Base-by-base conservation (phyloP, 2,888 invertebrate species). In the Melinaea menophilus region DNA sequence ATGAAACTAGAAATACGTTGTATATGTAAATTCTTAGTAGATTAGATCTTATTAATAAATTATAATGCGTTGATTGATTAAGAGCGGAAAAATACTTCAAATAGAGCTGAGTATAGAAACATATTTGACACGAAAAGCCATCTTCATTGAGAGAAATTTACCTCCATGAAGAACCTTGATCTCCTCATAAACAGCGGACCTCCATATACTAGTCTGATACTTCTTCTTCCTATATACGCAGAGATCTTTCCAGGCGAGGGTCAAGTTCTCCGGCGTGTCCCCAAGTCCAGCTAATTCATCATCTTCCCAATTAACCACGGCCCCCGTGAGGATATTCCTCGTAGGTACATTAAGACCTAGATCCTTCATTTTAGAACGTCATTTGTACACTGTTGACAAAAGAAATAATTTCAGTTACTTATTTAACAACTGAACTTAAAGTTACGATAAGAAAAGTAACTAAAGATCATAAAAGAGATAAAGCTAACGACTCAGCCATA, bases 101-200 rank as follows among this genome's bases (percentile, higher is more conserved):
- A 37, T 37, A 37, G 37, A 37, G 2, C 37, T 37, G 22, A 22
- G 22, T 37, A 37, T 5, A 4, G 37, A 37, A 37, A 37, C 4
- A 7, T 37, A 37, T 37, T 5, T 37, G 7, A 37, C 7, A 37
- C 1, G 37, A 37, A 37, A 1, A 37, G 7, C 7, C 4, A 37
- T 7, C 5, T 41, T 41, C 2, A 11, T 41, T 9, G 3, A 41
- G 1, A 41, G 11, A 9, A 2, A 41, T 9, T 74, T 78, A 93
- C 93, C 92, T 84, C 90, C 92, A 77, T 92, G 89, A 58, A 93
- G 76, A 51, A 93, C 87, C 68, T 89, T 89, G 13, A 92, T 81
- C 70, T 91, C 88, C 71, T 92, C 92, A 67, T 89, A 88, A 1
- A 81, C 82, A 37, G 90, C 79, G 0, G 90, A 87, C 56, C 86